A percentile compares a stretch with the other conserved stretches of the same genome.
phyloP scores from a whole-genome alignment of 2,113 vertebrate genomes.

The Mus spicilegus region DNA sequence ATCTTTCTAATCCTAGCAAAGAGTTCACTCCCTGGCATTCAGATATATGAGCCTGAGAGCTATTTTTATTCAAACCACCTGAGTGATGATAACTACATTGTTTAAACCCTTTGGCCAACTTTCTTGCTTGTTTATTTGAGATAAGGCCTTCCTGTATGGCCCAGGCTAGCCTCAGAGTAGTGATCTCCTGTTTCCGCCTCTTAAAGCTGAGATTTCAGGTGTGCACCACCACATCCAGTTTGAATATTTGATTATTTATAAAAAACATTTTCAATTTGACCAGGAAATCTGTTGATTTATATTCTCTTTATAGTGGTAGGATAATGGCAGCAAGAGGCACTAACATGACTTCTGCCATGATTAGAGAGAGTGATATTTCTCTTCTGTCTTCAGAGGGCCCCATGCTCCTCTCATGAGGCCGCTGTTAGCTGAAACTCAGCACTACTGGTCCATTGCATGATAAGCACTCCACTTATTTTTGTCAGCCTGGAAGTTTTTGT shows the following conservation, averaged over 20 bases:
- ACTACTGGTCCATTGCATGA: accelerated
- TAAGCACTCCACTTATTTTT: constrained; percentile 3
- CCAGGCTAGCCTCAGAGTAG: background rate
- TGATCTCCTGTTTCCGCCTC: background rate
- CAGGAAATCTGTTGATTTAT: constrained; percentile 13
- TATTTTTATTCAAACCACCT: background rate
- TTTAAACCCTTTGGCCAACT: constrained; percentile 6
- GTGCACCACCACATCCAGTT: background rate
- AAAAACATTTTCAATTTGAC: background rate
- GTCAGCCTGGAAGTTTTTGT: constrained; percentile 34
- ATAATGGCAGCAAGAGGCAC: constrained; percentile 22
- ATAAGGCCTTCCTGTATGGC: too few relatives aligned
- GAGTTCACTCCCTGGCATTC: background rate
- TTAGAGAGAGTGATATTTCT: background rate
- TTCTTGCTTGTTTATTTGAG: background rate
- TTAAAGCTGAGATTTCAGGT: background rate
- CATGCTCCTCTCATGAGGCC: background rate
- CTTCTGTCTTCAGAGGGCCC: background rate
- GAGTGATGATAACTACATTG: background rate
- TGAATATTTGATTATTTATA: constrained; percentile 17
- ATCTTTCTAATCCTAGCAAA: background rate
- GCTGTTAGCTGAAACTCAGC: too few relatives aligned
- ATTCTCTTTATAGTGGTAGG: constrained; percentile 14
- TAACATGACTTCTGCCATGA: background rate
- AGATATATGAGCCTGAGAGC: background rate